Evolutionary conservation across 2,113 vertebrate species (phyloP).

Genomic region (Salvelinus fontinalis): DNA sequence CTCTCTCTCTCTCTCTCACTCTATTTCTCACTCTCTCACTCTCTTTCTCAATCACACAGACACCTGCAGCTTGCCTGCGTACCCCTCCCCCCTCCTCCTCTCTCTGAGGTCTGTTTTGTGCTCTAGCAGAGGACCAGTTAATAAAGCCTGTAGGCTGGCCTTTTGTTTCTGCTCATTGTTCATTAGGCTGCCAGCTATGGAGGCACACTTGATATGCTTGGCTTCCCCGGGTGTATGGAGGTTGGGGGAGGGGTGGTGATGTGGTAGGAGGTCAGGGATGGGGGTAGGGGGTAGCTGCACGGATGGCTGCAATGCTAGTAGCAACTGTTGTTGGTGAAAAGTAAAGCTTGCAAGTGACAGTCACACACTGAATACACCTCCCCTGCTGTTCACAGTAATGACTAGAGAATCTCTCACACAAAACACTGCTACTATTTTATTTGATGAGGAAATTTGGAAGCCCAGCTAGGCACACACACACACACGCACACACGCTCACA

Average conservation of each 20-base stretch:
- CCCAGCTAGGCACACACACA: no score
- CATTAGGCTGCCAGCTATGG: conserved; percentile 95
- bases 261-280: conserved; percentile 6
- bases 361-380: conserved; percentile 45
- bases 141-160: conserved; percentile 88
- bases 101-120: conserved; percentile 17
- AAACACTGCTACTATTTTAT: conserved; percentile 21
- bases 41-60: conserved; percentile 65
- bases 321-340: conserved; percentile 82
- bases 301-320: no score
- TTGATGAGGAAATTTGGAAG: not conserved
- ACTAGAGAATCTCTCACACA: conserved; percentile 62
- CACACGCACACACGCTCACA: no score
- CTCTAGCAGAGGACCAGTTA: conserved; percentile 90
- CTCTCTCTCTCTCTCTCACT: conserved; percentile 63
- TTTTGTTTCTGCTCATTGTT: conserved; percentile 99
- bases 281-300: conserved; percentile 45
- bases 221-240: conserved; percentile 80
- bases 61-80: conserved; percentile 91
- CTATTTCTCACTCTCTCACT: no score
- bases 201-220: conserved; percentile 97
- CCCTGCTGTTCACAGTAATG: conserved; percentile 84
- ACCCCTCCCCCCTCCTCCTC: conserved; percentile 53
- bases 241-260: conserved; percentile 45
- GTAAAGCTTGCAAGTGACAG: conserved; percentile 87